Percentiles rank a stretch among this genome's conserved stretches.
phyloP scores from a whole-genome alignment of 2,888 invertebrate genomes.

The Schizotus pectinicornis region DNA sequence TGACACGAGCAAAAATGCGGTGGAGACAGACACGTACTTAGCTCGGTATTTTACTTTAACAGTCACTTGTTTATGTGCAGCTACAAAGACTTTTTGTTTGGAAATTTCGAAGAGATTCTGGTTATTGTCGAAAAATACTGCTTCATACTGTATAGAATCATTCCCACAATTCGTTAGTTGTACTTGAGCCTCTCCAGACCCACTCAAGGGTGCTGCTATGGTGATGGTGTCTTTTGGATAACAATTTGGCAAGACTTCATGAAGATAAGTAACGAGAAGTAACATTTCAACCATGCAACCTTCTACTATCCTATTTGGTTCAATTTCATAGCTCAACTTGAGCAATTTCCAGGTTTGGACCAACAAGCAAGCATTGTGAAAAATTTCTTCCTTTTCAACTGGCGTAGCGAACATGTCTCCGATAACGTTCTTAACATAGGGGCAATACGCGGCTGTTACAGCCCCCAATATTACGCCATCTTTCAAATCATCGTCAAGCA shows the following conservation, averaged over 20 bases:
- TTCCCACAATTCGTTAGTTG: conserved; percentile 53
- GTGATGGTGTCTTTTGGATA: conserved; percentile 58
- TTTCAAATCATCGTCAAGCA: conserved; percentile 60
- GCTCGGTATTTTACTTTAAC: conserved; percentile 43
- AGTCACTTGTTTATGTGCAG: conserved; percentile 26
- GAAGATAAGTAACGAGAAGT: conserved; percentile 63
- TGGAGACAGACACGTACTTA: conserved; percentile 35
- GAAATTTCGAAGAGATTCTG: conserved; percentile 5
- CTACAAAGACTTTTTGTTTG: conserved; percentile 12
- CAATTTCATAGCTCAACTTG: conserved; percentile 63
- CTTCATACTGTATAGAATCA: conserved; percentile 4
- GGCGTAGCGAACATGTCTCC: conserved; percentile 59
- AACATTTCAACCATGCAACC: conserved; percentile 65
- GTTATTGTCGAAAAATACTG: conserved; percentile 15
- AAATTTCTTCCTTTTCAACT: conserved; percentile 53
- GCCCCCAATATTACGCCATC: conserved; percentile 66
- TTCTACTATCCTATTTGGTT: conserved; percentile 61
- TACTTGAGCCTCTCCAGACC: conserved; percentile 57
- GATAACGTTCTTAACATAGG: conserved; percentile 61
- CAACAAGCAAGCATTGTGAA: conserved; percentile 63
- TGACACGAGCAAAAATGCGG: conserved; percentile 42
- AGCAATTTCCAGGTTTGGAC: conserved; percentile 62
- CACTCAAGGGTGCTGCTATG: conserved; percentile 60
- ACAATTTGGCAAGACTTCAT: conserved; percentile 63
- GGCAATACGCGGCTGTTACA: conserved; percentile 64